Conservation (phyloP, 2,113 vertebrate genomes). For the Laticauda colubrina region DNA sequence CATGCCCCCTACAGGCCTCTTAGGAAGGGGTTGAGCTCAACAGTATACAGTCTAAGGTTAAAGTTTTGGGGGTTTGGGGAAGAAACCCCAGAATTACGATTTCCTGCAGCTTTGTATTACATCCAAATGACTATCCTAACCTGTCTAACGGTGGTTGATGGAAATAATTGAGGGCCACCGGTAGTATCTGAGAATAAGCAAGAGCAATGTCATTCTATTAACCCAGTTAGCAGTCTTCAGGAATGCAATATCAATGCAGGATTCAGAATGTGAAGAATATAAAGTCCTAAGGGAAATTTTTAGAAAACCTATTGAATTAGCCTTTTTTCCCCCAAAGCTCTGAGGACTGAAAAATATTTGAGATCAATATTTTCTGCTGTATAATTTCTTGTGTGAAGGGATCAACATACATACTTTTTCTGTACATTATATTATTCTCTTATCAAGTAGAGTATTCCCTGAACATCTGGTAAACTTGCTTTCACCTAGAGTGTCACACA, state of each 20-base stretch:
- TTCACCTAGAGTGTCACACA: background rate
- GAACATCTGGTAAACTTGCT: background rate
- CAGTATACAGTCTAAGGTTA: too few relatives aligned
- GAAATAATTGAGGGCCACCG: too few relatives aligned
- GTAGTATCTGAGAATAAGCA: background rate
- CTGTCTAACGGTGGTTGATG: background rate
- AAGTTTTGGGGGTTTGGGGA: too few relatives aligned
- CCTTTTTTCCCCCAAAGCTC: background rate
- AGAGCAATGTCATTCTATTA: background rate
- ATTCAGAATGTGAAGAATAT: background rate
- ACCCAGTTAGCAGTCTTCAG: conserved; percentile 2
- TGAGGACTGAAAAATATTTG: background rate
- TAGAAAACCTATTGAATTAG: conserved; percentile 11
- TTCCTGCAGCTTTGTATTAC: background rate
- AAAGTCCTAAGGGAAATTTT: background rate
- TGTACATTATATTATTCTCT: background rate
- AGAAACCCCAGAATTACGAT: background rate
- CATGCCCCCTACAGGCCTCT: too few relatives aligned
- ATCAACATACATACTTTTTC: background rate
- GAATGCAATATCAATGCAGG: background rate
- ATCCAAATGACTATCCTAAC: background rate
- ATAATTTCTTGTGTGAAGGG: background rate
- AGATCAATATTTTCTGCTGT: background rate
- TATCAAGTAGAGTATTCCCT: conserved; percentile 8
- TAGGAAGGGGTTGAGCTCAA: too few relatives aligned